Evolutionary conservation across 2,113 vertebrate genomes (phyloP), one percentile per base, ranked within the genome.

Genomic region (Barbus barbus): DNA sequence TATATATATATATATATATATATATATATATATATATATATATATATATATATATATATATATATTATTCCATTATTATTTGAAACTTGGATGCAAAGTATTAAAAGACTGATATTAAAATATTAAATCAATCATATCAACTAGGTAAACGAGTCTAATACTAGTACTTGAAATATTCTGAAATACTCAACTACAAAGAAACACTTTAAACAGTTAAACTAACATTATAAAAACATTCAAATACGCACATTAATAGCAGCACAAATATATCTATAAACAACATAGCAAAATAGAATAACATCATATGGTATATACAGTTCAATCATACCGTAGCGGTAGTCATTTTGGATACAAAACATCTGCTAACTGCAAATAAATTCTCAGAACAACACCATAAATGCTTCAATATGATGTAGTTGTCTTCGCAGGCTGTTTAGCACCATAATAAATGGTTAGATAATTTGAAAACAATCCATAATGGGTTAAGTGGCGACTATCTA

Each of bases 381-480:
- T 8, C 33, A 28, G n/a, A 63, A 26, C 20, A 11, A 13, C 56
- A 46, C 3, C 36, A 28, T 24, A 65, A 80, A 48, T 16, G 3
- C 16, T 48, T 67, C 9, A 56, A 51, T 36, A 58, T 58, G 75
- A 36, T 33, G 28, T 24, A 77, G 78, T 22, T 22, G 44, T 67
- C 78, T 36, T 51, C 26, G 26, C 63, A 56, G 22, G 46, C 44
- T 82, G 22, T 28, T 71, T 53, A 53, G 46, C 46, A 38, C 22
- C 11, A 56, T 71, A 56, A 82, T 31, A 14, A 81, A 24, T n/a
- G 24, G 41, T 22, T 38, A 24, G 20, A 36, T 36, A 24, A 61
- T 81, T 65, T 53, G 48, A 61, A 48, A 82, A 73, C 78, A 28
- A 61, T 61, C 65, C 28, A 74, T 75, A 65, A 36, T 63, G 44